Evolutionary conservation across 64 coral and sea anemone species (phyloP).

Genomic region (Stylophora pistillata): DNA sequence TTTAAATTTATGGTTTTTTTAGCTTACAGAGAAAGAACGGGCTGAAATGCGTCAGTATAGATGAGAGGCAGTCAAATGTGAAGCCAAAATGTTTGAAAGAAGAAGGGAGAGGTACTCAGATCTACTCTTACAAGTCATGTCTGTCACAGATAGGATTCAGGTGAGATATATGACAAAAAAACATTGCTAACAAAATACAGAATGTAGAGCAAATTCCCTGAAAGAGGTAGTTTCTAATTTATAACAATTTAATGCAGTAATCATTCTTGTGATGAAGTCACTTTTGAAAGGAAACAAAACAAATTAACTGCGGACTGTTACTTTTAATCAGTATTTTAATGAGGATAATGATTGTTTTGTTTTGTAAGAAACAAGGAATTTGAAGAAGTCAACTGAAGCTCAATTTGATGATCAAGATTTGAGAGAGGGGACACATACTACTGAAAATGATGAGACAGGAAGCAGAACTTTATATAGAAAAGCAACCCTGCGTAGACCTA

Average conservation of each 20-base stretch:
- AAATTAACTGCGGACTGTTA: too few relatives aligned
- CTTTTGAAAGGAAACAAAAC: not conserved
- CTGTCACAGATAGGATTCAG: slow-evolving; percentile 68
- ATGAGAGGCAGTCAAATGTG: slow-evolving; percentile 75
- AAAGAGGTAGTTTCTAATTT: too few relatives aligned
- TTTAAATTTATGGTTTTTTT: not conserved
- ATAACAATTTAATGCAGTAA: too few relatives aligned
- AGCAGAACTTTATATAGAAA: not conserved
- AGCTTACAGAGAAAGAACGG: slow-evolving; percentile 68
- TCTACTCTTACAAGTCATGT: slow-evolving; percentile 73
- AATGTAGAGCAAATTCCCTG: too few relatives aligned
- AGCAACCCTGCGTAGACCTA: not conserved
- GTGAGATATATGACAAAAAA: slow-evolving; percentile 11
- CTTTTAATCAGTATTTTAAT: not conserved
- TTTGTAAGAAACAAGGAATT: not conserved
- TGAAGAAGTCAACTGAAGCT: not conserved
- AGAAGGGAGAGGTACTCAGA: slow-evolving; percentile 74
- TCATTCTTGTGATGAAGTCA: not conserved
- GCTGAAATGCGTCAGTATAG: slow-evolving; percentile 66
- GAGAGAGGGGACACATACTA: not conserved
- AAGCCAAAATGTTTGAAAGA: slow-evolving; percentile 59
- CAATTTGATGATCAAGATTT: not conserved
- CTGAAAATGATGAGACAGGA: not conserved
- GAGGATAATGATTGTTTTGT: not conserved
- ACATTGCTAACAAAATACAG: too few relatives aligned